Evolutionary conservation across 2,888 invertebrate species (phyloP).

Genomic region (Hydrotaea cyrtoneurina): DNA sequence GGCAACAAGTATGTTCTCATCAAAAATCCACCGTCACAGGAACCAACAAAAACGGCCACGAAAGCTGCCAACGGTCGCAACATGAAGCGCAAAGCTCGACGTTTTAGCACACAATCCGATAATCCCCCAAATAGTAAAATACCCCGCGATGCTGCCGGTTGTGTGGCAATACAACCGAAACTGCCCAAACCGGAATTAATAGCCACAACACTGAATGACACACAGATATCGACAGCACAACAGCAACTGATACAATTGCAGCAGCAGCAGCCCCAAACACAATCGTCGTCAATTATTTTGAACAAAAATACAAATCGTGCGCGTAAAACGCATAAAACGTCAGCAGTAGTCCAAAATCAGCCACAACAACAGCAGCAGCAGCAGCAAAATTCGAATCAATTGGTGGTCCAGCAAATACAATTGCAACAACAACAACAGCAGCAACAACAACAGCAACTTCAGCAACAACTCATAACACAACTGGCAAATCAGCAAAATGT

Average conservation of each 20-base stretch:
- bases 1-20: conserved; percentile 78
- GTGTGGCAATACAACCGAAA: conserved; percentile 10
- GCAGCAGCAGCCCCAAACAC: conserved; percentile 48
- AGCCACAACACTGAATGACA: conserved; percentile 38
- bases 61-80: conserved; percentile 22
- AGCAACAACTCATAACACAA: conserved; percentile 64
- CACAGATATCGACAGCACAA: conserved; percentile 61
- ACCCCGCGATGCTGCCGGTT: conserved; percentile 37
- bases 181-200: background rate
- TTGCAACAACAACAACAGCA: conserved; percentile 61
- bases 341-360: background rate
- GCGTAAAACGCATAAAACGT: conserved; percentile 50
- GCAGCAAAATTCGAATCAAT: conserved; percentile 37
- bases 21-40: conserved; percentile 68
- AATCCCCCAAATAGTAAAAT: conserved; percentile 63
- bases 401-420: conserved; percentile 36
- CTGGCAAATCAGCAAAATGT: conserved; percentile 52
- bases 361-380: conserved; percentile 44
- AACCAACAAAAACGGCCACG: conserved; percentile 57
- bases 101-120: conserved; percentile 62
- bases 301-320: conserved; percentile 57
- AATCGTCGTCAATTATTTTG: conserved; percentile 56
- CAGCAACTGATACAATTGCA: conserved; percentile 65
- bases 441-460: conserved; percentile 44
- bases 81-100: conserved; percentile 50